Conservation (phyloP, 2,797 vertebrate species). For the Botia almorhae region DNA sequence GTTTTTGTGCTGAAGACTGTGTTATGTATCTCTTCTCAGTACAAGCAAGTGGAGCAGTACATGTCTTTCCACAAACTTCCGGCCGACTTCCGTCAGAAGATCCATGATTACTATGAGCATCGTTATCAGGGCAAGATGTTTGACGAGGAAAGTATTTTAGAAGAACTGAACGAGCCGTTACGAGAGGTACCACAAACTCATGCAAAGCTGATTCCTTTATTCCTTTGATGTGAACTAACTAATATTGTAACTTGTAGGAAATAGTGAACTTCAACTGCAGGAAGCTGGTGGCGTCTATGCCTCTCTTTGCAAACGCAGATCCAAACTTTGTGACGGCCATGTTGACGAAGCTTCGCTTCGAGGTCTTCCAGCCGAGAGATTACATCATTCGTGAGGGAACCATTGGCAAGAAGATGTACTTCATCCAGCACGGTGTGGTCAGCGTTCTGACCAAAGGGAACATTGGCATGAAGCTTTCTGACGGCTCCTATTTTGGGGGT, state of each 20-base stretch:
- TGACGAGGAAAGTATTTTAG: constrained; percentile 96
- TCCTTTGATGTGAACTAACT: not conserved
- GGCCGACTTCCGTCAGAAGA: constrained; percentile 94
- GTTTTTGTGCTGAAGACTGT: too few relatives aligned
- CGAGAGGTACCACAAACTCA: constrained; percentile 80
- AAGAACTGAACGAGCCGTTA: constrained; percentile 93
- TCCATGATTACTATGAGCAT: constrained; percentile 98
- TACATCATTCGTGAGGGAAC: constrained; percentile 92
- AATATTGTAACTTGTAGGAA: constrained; percentile 74
- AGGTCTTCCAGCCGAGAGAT: constrained; percentile 91
- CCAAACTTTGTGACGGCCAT: constrained; percentile 94
- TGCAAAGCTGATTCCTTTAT: not conserved
- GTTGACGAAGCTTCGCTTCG: constrained; percentile 93
- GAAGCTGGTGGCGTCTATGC: constrained; percentile 94
- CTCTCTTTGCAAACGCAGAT: constrained; percentile 91
- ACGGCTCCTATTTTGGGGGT: constrained; percentile 94
- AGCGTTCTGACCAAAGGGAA: constrained; percentile 90
- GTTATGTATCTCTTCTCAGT: constrained; percentile 72
- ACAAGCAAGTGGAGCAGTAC: constrained; percentile 99
- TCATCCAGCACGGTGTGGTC: constrained; percentile 92
- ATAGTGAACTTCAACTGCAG: constrained; percentile 95
- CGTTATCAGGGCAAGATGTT: constrained; percentile 99
- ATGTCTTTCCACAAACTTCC: constrained; percentile 99
- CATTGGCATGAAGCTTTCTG: constrained; percentile 91
- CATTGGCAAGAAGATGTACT: constrained; percentile 96